Base-by-base conservation (phyloP, 2,888 invertebrate genomes). In the Schizaphis graminum region DNA sequence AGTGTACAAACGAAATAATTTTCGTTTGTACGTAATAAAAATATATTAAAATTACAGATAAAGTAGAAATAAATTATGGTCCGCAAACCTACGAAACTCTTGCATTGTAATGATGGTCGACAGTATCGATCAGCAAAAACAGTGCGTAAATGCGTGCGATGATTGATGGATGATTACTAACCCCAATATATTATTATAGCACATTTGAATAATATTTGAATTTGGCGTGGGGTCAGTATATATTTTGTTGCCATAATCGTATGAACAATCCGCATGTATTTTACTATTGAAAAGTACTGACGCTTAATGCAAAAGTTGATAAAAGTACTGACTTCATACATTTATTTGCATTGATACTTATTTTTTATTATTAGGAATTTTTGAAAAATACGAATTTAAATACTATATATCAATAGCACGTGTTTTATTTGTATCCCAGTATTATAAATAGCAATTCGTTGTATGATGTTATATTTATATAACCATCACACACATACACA, bases 201-300 rank as follows among this genome's bases (percentile, higher is more conserved):
- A 28, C 91, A 91, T 91, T 84, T 77, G 53, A 77, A 91, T 91
- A 91, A 84, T 91, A 91, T 84, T 91, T 91, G 77, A 91, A 89
- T 89, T 89, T 35, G n/a, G 26, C 5, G 41, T 28, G 24, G 41
- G 89, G 41, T 89, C 89, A 89, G 89, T 56, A 56, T 56, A 56
- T 44, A 89, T 89, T 89, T 89, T 56, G 41, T 28, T 57, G 28
- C 57, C 57, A 44, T 57, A 41, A 57, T 89, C 89, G n/a, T 56
- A 24, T 57, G 26, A 89, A 89, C 56, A 41, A 89, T 35, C 56
- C 26, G 41, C 41, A 7, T 11, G 57, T 56, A 89, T 57, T 57
- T 57, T 56, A 56, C 28, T 41, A 57, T 24, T 57, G 56, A 35
- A 57, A 89, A 89, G 41, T 89, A 89, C 4, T 26, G 56, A 41